Percentiles rank a stretch among this genome's conserved stretches.
Conservation (phyloP, 2,888 invertebrate species). For the Diabrotica balteata region DNA sequence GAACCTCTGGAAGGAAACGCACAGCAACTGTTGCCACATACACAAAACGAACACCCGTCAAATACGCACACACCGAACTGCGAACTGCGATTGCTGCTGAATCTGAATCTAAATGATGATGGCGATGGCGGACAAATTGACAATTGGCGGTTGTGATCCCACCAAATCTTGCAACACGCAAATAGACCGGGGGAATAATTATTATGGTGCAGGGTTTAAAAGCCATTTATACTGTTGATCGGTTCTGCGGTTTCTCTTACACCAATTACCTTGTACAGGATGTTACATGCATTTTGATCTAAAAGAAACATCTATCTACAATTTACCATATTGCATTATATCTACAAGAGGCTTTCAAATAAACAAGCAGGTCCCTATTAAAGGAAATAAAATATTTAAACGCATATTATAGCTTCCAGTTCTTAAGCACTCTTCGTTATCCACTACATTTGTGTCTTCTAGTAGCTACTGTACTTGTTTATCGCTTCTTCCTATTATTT, state of each 20-base stretch:
- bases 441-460: too few species aligned
- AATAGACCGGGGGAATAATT: conserved; percentile 32
- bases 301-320: neutral
- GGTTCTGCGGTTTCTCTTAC: conserved; percentile 17
- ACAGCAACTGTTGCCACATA: conserved; percentile 19
- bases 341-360: neutral
- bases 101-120: neutral
- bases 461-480: too few species aligned
- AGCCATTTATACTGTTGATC: conserved; percentile 11
- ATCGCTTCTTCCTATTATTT: too few species aligned
- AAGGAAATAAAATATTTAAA: neutral
- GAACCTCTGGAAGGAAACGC: conserved; percentile 18
- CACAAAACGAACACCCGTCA: conserved; percentile 24
- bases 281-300: conserved; percentile 6
- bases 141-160: conserved; percentile 39
- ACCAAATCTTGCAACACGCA: conserved; percentile 42
- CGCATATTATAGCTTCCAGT: too few species aligned
- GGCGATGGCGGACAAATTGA: conserved; percentile 9
- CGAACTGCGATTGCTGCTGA: conserved; percentile 21
- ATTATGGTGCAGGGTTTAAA: conserved; percentile 5
- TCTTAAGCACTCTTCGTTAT: too few species aligned
- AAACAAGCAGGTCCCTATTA: neutral
- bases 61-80: conserved; percentile 20
- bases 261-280: conserved; percentile 10
- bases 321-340: neutral